Base-by-base conservation (phyloP, 2,888 invertebrate species). In the Phoronis australis region DNA sequence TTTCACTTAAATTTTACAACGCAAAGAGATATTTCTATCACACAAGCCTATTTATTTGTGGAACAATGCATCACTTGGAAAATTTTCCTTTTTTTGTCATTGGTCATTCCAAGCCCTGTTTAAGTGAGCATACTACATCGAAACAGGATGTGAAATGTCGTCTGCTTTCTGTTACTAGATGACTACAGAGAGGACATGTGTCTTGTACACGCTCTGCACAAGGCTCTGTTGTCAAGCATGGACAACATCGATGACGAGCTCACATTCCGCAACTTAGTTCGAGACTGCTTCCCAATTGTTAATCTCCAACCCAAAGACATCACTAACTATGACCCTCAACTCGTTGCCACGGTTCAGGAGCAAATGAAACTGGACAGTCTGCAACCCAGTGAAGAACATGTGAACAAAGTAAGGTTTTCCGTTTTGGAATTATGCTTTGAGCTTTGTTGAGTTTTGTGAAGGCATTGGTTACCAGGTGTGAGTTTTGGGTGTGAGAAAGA, bases 281-380 rank as follows among this genome's bases (percentile, higher is more conserved):
- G 65, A 4, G 71, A 73, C 41, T 55, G 70, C 6, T 75, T 75
- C 60, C 71, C 73, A 1, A 52, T 56, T 25, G 58, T 64, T 42
- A 43, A 57, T 1, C 59, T 60, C 37, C 52, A 54, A 26, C 54
- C 60, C 25, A 48, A 54, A 3, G 54, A 54, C 2, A 52, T 52
- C 26, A 55, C 59, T 23, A 48, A 51, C n/a, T 53, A 60, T 31
- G 60, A 64, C 25, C 57, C 57, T 1, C 59, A 61, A 25, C 54
- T 75, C n/a, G 55, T 63, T 26, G 57, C 57, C 37, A 65, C 68
- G 27, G 56, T 75, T 18, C 48, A 62, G 38, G 70, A 72, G 38
- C 69, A 72, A 52, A 60, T 73, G 48, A 63, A 57, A 47, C 68
- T 69, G 44, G 68, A 68, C 47, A 60, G 63, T 26, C 56, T 72